Base-by-base conservation (phyloP, 2,113 vertebrate species). In the Syngnathus scovelli region DNA sequence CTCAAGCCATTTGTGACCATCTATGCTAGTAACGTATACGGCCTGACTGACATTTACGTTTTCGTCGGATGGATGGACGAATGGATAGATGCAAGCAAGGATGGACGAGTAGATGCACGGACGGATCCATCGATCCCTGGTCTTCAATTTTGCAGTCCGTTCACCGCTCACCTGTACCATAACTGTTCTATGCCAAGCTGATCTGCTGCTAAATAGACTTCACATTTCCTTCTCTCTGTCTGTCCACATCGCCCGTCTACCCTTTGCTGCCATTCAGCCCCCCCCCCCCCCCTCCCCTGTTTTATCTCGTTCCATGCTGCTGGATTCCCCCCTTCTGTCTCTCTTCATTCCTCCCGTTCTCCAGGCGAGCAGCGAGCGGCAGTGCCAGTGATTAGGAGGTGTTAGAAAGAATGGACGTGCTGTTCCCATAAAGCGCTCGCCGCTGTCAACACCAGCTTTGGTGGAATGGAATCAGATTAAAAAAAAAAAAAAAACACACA, bases 401-500 rank as follows among this genome's bases (percentile, higher is more conserved):
- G 82, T 89, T 84, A 91, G 90, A 93, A 92, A 94, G 93, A 95
- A 94, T 93, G 85, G 85, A 93, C 93, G 90, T 92, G 92, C 94
- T 94, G 93, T 91, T 93, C 89, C 88, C 87, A 90, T 93, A 95
- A 93, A 94, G 90, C 91, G 91, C 92, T 93, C 93, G 92, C 89
- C 94, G 95, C 93, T 97, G 95, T 97, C 95, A 96, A 94, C 95
- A 93, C 93, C 70, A 89, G 90, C 93, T 94, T 94, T 94, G 92
- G 94, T 91, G 93, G 90, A 94, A 92, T 92, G 95, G 90, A 93
- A 96, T 98, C 95, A 95, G 94, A 96, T 96, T 93, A 92, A 90
- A 80, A 95, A 94, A 91, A 68, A 61, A 55, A 61, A 48, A 61
- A 18, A 71, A 16, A 70, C 82, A 89, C 60, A 62, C 7, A 64